Evolutionary conservation across 2,888 invertebrate species (phyloP).

Genomic region (Drosophila quinaria): DNA sequence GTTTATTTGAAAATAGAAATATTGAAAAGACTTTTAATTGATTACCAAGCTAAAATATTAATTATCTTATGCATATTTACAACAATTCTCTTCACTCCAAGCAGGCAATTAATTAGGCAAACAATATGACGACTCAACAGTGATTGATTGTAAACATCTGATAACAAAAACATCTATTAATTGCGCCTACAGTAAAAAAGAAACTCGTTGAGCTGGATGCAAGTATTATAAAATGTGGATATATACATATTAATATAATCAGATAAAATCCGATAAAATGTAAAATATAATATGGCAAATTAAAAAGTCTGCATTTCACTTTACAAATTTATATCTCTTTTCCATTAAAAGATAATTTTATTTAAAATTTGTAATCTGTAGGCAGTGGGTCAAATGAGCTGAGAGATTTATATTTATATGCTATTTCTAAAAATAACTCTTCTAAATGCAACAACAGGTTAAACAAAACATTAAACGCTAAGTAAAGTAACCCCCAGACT

Average conservation of each 20-base stretch:
- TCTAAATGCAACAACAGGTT: neutral
- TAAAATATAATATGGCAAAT: too few species aligned
- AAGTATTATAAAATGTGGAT: neutral
- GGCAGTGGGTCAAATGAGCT: too few species aligned
- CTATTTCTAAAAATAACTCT: neutral
- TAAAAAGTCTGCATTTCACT: too few species aligned
- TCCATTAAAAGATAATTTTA: too few species aligned
- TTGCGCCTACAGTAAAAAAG: neutral
- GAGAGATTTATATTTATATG: neutral
- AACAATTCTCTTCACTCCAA: constrained; percentile 22
- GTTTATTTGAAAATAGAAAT: neutral
- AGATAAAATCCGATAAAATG: too few species aligned
- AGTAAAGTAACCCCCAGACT: neutral
- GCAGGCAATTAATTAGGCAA: constrained; percentile 26
- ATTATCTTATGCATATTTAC: constrained; percentile 26
- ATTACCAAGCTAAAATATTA: constrained; percentile 11
- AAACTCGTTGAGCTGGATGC: constrained; percentile 31
- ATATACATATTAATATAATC: neutral
- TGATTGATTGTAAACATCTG: constrained; percentile 47
- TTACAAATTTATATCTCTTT: too few species aligned
- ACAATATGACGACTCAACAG: constrained; percentile 22
- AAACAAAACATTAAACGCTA: neutral
- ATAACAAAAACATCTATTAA: constrained; percentile 32
- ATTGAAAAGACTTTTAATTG: constrained; percentile 8
- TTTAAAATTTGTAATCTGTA: too few species aligned